Percentiles rank a stretch among this genome's conserved stretches.
These are phyloP conservation scores for Tenthredo mesomela DNA, from an alignment of 2,888 invertebrate species.

Conservation along the genomic window DNA sequence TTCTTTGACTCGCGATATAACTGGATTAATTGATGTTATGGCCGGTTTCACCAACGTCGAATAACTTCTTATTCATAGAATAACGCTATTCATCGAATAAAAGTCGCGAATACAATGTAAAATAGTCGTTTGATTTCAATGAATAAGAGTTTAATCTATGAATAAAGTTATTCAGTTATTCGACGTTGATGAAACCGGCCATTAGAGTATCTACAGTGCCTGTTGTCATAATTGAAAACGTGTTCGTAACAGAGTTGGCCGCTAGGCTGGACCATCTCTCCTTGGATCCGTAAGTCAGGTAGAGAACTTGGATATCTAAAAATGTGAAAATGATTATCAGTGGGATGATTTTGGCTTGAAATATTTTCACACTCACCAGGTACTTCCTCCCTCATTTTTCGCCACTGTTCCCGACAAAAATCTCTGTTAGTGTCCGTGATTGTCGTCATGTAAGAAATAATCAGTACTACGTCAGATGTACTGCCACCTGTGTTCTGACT, in stretches of 20 bases:
- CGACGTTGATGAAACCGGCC: too few species aligned
- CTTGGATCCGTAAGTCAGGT: conserved; percentile 81
- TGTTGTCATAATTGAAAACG: conserved; percentile 70
- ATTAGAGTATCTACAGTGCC: conserved; percentile 67
- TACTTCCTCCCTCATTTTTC: conserved; percentile 81
- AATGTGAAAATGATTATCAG: conserved; percentile 26
- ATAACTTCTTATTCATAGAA: too few species aligned
- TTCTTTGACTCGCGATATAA: conserved; percentile 82
- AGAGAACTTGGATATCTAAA: conserved; percentile 83
- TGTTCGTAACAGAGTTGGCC: conserved; percentile 81
- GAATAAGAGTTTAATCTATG: too few species aligned
- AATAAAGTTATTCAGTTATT: too few species aligned
- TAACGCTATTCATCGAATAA: too few species aligned
- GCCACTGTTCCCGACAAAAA: conserved; percentile 79
- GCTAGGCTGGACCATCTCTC: conserved; percentile 83
- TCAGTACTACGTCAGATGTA: conserved; percentile 84
- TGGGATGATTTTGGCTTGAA: background rate
- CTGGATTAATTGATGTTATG: conserved; percentile 71
- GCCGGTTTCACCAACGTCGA: too few species aligned
- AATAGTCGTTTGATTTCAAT: too few species aligned
- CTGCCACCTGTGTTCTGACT: conserved; percentile 81
- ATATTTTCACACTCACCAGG: conserved; percentile 80
- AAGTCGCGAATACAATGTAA: too few species aligned
- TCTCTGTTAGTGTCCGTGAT: conserved; percentile 79
- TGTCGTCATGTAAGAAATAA: conserved; percentile 81